Conservation (phyloP, 2,888 invertebrate species). For the Chloromyia formosa region DNA sequence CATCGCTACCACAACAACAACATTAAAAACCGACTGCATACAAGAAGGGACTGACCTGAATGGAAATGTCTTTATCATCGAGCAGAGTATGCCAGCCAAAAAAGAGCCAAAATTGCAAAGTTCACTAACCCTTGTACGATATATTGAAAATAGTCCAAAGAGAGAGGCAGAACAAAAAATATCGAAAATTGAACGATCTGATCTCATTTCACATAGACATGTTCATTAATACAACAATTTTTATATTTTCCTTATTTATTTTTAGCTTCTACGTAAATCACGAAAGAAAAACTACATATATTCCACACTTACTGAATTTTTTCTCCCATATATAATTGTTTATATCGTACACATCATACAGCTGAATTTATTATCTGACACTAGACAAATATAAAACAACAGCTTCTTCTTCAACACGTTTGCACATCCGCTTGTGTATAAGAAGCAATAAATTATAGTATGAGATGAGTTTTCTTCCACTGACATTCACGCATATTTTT, state of each 20-base stretch:
- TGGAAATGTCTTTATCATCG: no score
- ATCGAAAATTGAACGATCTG: not conserved
- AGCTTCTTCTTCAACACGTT: not conserved
- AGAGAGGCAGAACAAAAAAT: not conserved
- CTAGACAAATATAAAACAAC: conserved; percentile 14
- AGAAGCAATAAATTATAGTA: no score
- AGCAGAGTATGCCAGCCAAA: no score
- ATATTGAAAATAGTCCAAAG: no score
- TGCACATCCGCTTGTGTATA: no score
- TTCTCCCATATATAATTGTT: not conserved
- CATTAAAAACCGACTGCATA: no score
- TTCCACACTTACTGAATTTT: conserved; percentile 16
- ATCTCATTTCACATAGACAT: conserved; percentile 9
- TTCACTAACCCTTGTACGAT: conserved; percentile 31
- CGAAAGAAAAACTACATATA: conserved; percentile 10
- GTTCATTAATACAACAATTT: not conserved
- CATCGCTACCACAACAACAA: no score
- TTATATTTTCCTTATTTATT: not conserved
- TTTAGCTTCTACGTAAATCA: conserved; percentile 29
- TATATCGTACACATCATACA: not conserved
- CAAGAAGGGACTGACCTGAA: no score
- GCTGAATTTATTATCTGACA: not conserved
- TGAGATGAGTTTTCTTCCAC: no score
- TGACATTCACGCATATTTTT: no score
- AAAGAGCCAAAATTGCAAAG: no score